These are phyloP conservation scores for Oryzias dopingdopingensis DNA, from an alignment of 2,797 vertebrate genomes.

Conservation along the genomic window DNA sequence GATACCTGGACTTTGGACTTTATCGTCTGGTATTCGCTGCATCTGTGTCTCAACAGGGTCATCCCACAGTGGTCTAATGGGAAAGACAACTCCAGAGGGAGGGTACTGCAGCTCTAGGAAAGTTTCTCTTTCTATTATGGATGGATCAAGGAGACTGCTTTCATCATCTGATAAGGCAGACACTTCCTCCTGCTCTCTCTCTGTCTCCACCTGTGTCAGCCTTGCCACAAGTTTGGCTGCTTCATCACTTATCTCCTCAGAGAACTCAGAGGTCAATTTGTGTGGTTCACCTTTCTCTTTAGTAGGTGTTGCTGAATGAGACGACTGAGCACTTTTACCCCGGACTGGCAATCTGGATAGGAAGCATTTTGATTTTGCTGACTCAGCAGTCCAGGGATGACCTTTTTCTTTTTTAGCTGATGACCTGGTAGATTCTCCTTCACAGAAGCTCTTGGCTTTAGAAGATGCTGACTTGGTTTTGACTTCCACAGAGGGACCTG, in stretches of 20 bases:
- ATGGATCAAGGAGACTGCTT: slow-evolving; percentile 91
- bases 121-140: slow-evolving; percentile 90
- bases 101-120: slow-evolving; percentile 88
- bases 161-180: slow-evolving; percentile 87
- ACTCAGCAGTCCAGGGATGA: slow-evolving; percentile 69
- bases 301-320: slow-evolving; percentile 72
- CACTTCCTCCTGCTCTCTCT: slow-evolving; percentile 78
- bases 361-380: slow-evolving; percentile 84
- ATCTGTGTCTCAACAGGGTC: slow-evolving; percentile 99
- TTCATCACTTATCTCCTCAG: slow-evolving; percentile 96
- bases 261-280: slow-evolving; percentile 90
- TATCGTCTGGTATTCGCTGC: slow-evolving; percentile 97
- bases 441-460: slow-evolving; percentile 87
- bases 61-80: slow-evolving; percentile 96
- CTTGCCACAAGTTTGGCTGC: slow-evolving; percentile 94
- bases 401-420: slow-evolving; percentile 74
- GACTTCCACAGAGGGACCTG: slow-evolving; percentile 75
- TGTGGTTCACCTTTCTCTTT: slow-evolving; percentile 85
- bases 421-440: slow-evolving; percentile 83
- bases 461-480: slow-evolving; percentile 76
- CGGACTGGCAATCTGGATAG: slow-evolving; percentile 90
- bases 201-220: slow-evolving; percentile 88
- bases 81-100: slow-evolving; percentile 94
- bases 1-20: slow-evolving; percentile 98
- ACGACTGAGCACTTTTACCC: slow-evolving; percentile 76